These are phyloP conservation scores for Misgurnus mizolepis DNA, from an alignment of 2,113 vertebrate genomes.

Conservation along the genomic window DNA sequence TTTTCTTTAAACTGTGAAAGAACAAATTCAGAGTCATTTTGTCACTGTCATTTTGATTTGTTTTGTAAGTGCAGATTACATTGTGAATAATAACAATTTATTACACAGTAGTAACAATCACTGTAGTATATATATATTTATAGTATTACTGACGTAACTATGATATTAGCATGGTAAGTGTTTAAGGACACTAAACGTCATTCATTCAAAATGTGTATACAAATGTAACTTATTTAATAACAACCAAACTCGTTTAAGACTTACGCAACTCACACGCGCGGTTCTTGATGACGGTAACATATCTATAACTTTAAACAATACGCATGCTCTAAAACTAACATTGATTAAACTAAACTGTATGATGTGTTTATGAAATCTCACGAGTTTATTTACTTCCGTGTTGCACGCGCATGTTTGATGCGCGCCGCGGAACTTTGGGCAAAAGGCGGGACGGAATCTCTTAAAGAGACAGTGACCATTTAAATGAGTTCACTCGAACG, in stretches of 20 bases:
- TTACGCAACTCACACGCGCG: not conserved
- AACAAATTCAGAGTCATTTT: no score
- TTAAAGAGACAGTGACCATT: constrained; percentile 43
- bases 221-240: not conserved
- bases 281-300: not conserved
- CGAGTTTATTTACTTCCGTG: constrained; percentile 1
- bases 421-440: constrained; percentile 66
- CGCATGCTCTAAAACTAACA: not conserved
- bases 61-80: not conserved
- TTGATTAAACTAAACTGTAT: not conserved
- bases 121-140: no score
- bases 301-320: not conserved
- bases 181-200: no score
- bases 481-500: not conserved
- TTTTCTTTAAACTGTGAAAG: not conserved
- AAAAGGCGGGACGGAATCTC: constrained; percentile 61
- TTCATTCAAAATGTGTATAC: no score
- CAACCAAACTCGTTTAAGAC: not conserved
- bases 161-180: no score
- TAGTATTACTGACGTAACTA: no score
- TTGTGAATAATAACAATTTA: no score
- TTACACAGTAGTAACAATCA: no score
- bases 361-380: not conserved
- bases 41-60: no score
- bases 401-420: constrained; percentile 22